Base-by-base conservation (phyloP, 1,140 invertebrate genomes). In the Drosophila orosa region DNA sequence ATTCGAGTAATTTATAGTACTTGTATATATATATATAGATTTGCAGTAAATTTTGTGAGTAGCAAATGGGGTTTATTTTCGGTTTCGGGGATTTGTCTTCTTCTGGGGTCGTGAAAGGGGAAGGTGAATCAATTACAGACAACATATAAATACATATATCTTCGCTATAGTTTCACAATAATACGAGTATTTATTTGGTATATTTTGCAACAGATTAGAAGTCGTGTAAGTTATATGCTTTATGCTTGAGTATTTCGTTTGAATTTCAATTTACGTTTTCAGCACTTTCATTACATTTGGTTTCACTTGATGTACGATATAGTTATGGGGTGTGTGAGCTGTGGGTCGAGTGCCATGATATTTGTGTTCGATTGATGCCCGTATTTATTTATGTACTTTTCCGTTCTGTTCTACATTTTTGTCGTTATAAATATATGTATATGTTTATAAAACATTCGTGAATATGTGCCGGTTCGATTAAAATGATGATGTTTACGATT, bases 161-260 rank as follows among this genome's bases (percentile, higher is more conserved):
- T 76, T 80, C 44, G 61, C 31, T 78, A 59, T 85, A 72, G 75
- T 72, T 87, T 79, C 79, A 83, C 79, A 86, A 83, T 86, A 87
- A 84, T 89, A 78, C 72, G 84, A 84, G 72, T 87, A 87, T 73
- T 81, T 82, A 67, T 73, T 86, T 71, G 63, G 63, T 79, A 72
- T 85, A 74, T 85, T 84, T 84, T 77, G 60, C 72, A 83, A 84
- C 80, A 79, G 74, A 67, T 65, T 61, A 56, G 67, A 66, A 74
- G 50, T 47, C 73, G 69, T 82, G 58, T 75, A 69, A 74, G 47
- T 66, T 65, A 71, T 50, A 56, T 39, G 60, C 73, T 31, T 65
- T 80, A 68, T 85, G 50, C 68, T 75, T 80, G 65, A 79, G 72
- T 81, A 86, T 81, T 68, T 63, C 40, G 31, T 76, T 80, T 57